Conservation (phyloP, 2,888 invertebrate genomes). For the Caradrina clavipalpis region DNA sequence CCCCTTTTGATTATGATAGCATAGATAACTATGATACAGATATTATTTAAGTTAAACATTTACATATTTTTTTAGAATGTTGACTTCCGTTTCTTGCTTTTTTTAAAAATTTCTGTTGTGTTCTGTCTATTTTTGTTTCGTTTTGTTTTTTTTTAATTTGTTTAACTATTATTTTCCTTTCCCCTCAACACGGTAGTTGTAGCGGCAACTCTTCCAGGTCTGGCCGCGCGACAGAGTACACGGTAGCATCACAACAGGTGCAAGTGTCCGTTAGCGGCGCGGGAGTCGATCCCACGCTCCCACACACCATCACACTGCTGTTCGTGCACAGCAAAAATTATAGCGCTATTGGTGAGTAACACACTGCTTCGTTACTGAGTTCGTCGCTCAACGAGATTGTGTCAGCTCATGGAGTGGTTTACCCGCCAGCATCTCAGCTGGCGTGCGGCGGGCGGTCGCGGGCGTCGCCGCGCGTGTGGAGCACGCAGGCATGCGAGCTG, state of each 20-base stretch:
- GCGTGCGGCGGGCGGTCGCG: conserved; percentile 83
- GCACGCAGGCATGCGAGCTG: conserved; percentile 83
- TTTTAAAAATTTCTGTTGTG: conserved; percentile 7
- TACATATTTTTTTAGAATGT: no score
- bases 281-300: conserved; percentile 80
- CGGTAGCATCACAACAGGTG: conserved; percentile 91
- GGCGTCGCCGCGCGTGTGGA: conserved; percentile 86
- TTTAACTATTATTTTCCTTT: conserved; percentile 42
- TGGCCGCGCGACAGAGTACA: conserved; percentile 93
- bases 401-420: conserved; percentile 6
- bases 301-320: conserved; percentile 79
- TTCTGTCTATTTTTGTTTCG: background rate
- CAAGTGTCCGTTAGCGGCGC: conserved; percentile 78
- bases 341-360: conserved; percentile 80
- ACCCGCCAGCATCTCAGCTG: conserved; percentile 77
- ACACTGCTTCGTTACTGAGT: no score
- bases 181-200: conserved; percentile 65
- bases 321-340: conserved; percentile 84
- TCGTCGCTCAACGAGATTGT: background rate
- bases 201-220: conserved; percentile 88
- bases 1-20: no score
- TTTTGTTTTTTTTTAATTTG: conserved; percentile 24
- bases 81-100: conserved; percentile 4
- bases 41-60: no score
- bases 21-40: no score